Percentiles rank a stretch among this genome's conserved stretches.
Conservation (phyloP, 2,888 invertebrate species). For the Busseola fusca region DNA sequence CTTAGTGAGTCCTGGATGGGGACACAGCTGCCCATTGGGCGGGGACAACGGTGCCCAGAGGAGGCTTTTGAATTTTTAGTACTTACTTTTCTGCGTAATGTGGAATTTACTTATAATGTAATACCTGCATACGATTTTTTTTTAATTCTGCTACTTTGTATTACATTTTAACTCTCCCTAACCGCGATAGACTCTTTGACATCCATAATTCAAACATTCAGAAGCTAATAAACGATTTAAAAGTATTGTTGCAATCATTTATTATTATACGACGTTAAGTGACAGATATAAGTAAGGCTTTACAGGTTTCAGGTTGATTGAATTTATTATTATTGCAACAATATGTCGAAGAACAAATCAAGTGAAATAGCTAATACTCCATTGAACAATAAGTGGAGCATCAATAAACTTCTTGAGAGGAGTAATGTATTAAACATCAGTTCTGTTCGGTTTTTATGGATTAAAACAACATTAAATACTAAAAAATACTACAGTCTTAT, state of each 20-base stretch:
- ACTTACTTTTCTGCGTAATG: slow-evolving; percentile 66
- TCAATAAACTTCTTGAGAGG: slow-evolving; percentile 33
- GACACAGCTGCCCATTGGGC: slow-evolving; percentile 80
- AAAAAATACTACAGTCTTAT: slow-evolving; percentile 14
- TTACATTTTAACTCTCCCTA: slow-evolving; percentile 16
- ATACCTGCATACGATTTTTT: slow-evolving; percentile 45
- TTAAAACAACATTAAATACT: neutral
- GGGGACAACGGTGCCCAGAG: slow-evolving; percentile 76
- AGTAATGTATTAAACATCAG: slow-evolving; percentile 33
- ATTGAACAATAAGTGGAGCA: slow-evolving; percentile 17
- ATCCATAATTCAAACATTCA: slow-evolving; percentile 48
- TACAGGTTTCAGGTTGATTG: slow-evolving; percentile 40
- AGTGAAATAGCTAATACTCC: slow-evolving; percentile 26
- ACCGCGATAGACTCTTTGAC: slow-evolving; percentile 23
- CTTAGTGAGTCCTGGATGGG: slow-evolving; percentile 74
- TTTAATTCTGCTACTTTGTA: slow-evolving; percentile 15
- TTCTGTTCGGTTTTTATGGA: neutral
- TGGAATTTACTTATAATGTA: slow-evolving; percentile 48
- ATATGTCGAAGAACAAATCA: slow-evolving; percentile 42
- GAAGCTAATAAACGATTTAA: slow-evolving; percentile 46
- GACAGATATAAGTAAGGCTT: slow-evolving; percentile 39
- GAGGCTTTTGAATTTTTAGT: slow-evolving; percentile 79
- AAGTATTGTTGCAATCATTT: slow-evolving; percentile 30
- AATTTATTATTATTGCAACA: slow-evolving; percentile 49
- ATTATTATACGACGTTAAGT: slow-evolving; percentile 49